Evolutionary conservation across 2,113 vertebrate species (phyloP), one percentile per base, ranked within the genome.

Genomic region (Xyrauchen texanus): DNA sequence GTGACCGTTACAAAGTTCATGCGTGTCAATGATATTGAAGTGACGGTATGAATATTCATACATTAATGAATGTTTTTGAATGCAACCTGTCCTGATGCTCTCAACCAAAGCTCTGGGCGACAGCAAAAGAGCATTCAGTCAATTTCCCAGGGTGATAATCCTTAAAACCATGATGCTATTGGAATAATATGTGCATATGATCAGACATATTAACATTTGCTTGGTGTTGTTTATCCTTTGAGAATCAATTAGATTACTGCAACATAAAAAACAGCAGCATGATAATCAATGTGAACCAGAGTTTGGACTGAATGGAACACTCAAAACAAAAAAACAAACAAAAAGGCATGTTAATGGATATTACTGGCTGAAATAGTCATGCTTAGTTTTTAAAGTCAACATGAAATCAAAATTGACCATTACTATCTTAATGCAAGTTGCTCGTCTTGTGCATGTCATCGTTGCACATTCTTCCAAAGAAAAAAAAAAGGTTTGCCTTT

Each of bases 11-110:
- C 94, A 94, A 94, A 93, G 94, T 95, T 96, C 94, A 95, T 93
- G 93, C 94, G 94, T 93, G 95, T 93, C 91, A 95, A 95, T 94
- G 93, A 95, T 95, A 94, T 95, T 94, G 93, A 94, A 95, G 94
- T 92, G 93, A 95, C 93, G 93, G 93, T 93, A 92, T 94, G 92
- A 94, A 95, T 95, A 96, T 95, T 95, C 94, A 96, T 95, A 93
- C 46, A 65, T 65, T 45, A 34, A 44, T 64, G 21, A 53, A 34
- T 64, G 61, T 76, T 51, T 47, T 65, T 65, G 34, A 63, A 73
- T 63, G 60, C 42, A 73, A 58, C 61, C 53, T 53, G 47, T 52
- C 47, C 49, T 55, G 8, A 65, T 6, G 58, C 60, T 58, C 7
- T 71, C 16, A 45, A 10, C 2, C 4, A 52, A 55, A 70, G 68